Conservation (phyloP, 2,797 vertebrate species). For the Pseudotriccus pelzelni region DNA sequence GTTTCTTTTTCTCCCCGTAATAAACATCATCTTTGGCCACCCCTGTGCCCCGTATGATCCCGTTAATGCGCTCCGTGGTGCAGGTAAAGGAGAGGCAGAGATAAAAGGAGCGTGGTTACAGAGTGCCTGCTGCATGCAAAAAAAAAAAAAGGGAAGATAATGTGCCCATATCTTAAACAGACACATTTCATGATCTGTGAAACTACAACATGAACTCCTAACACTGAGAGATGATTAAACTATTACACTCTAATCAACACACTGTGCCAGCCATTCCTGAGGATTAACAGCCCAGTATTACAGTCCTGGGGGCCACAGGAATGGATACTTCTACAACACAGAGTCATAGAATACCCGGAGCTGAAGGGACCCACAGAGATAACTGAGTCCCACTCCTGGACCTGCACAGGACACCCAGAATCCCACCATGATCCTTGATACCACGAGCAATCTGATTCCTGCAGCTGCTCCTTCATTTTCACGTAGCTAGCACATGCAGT, state of each 20-base stretch:
- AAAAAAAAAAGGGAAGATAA: neutral
- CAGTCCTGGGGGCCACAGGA: neutral
- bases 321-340: neutral
- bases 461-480: neutral
- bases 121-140: neutral
- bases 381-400: neutral
- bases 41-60: neutral
- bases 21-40: neutral
- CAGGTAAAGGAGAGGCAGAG: slow-evolving; percentile 5
- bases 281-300: slow-evolving; percentile 19
- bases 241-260: slow-evolving; percentile 59
- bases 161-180: slow-evolving; percentile 57
- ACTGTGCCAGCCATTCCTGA: neutral
- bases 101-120: neutral
- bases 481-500: accelerated
- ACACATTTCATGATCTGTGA: slow-evolving; percentile 67
- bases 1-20: neutral
- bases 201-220: slow-evolving; percentile 46
- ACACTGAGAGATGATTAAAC: slow-evolving; percentile 50
- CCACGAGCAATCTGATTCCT: neutral
- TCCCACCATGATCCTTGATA: neutral
- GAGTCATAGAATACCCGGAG: neutral
- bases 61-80: neutral
- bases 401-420: neutral
- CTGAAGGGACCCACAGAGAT: neutral